These are phyloP conservation scores for Dolichotis patagonum DNA, from an alignment of 2,113 vertebrate genomes.

Conservation along the genomic window DNA sequence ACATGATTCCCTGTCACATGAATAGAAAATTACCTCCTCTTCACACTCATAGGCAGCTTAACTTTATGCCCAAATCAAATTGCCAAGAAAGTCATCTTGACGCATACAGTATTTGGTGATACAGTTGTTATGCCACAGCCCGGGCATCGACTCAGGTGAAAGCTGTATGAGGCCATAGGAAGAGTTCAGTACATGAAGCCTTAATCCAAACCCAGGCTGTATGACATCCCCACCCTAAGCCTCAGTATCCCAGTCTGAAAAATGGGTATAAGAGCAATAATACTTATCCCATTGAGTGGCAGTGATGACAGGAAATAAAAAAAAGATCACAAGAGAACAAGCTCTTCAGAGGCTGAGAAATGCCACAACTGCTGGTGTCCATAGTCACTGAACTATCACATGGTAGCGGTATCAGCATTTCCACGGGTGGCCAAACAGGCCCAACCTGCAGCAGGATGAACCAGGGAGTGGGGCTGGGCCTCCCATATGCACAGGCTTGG, in stretches of 20 bases:
- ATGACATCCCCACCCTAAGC: neutral
- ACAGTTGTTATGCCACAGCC: neutral
- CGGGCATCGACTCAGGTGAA: neutral
- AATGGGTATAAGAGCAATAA: neutral
- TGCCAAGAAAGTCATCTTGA: neutral
- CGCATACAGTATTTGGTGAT: neutral
- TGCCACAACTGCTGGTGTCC: neutral
- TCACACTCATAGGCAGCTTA: neutral
- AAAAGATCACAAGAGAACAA: neutral
- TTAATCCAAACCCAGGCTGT: neutral
- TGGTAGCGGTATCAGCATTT: neutral
- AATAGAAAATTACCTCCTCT: neutral
- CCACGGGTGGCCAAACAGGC: neutral
- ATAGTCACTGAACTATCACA: fast-evolving
- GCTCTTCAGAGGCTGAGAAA: neutral
- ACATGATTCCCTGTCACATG: neutral
- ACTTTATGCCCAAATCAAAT: neutral
- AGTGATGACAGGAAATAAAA: neutral
- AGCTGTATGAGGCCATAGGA: neutral
- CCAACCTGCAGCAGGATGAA: neutral
- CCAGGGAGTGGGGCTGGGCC: neutral
- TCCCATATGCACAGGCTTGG: neutral
- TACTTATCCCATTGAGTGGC: neutral
- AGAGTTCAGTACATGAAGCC: neutral
- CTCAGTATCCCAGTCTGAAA: neutral